Evolutionary conservation across 2,113 vertebrate species (phyloP).

Genomic region (Patagioenas fasciata): DNA sequence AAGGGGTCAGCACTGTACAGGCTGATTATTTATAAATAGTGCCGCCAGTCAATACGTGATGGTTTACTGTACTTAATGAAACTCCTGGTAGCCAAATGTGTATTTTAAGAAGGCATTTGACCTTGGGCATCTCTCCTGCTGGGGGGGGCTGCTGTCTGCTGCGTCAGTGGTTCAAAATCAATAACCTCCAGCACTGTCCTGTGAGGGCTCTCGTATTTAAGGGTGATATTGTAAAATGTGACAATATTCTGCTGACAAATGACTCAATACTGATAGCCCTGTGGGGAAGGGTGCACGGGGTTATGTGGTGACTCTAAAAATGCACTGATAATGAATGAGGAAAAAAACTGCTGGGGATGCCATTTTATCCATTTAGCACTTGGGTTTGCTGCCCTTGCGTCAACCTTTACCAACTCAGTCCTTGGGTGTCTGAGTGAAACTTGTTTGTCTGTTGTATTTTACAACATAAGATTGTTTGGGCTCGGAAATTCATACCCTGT

Average conservation of each 20-base stretch:
- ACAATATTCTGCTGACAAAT: conserved; percentile 38
- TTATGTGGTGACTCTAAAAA: conserved; percentile 2
- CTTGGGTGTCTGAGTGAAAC: fast-evolving
- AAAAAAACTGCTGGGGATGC: background rate
- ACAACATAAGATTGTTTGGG: background rate
- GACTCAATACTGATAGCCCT: background rate
- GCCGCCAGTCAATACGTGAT: background rate
- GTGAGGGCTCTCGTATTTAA: background rate
- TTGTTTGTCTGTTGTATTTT: background rate
- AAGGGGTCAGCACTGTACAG: conserved; percentile 7
- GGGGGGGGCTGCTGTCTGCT: conserved; percentile 39
- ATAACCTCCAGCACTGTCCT: conserved; percentile 29
- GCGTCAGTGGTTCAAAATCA: conserved; percentile 48
- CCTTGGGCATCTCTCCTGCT: conserved; percentile 53
- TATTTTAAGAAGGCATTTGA: conserved; percentile 55
- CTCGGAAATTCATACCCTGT: background rate
- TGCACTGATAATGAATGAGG: background rate
- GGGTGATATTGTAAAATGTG: conserved; percentile 56
- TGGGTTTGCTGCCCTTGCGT: background rate
- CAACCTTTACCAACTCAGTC: background rate
- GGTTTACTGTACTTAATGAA: conserved; percentile 53
- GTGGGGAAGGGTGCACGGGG: background rate
- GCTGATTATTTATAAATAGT: conserved; percentile 62
- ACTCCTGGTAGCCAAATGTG: conserved; percentile 36
- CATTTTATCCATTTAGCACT: background rate